A percentile compares a stretch with the other conserved stretches of the same genome.
These are phyloP conservation scores for Psittacula echo DNA, from an alignment of 2,797 vertebrate genomes.

Conservation along the genomic window DNA sequence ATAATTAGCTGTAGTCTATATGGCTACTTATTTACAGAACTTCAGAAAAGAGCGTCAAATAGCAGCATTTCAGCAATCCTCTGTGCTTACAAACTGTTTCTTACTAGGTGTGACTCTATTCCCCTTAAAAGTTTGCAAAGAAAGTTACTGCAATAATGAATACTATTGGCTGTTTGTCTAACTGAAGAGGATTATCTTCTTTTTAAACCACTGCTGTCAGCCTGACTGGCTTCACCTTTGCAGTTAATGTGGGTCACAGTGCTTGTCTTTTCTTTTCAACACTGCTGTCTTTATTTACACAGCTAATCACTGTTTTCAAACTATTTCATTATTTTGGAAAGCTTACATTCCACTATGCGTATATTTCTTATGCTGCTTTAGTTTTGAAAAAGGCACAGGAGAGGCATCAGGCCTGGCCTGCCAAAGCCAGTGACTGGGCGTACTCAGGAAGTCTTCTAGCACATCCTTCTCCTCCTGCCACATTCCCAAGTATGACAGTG, in stretches of 20 bases:
- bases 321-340: conserved; percentile 17
- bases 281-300: conserved; percentile 20
- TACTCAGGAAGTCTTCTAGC: neutral
- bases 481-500: no score
- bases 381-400: neutral
- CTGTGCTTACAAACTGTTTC: neutral
- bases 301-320: conserved; percentile 27
- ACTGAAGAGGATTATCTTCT: conserved; percentile 7
- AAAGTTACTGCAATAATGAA: neutral
- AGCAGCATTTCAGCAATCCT: neutral
- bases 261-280: conserved; percentile 24
- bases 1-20: conserved; percentile 21
- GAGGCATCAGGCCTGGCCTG: neutral
- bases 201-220: conserved; percentile 1
- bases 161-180: neutral
- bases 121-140: neutral
- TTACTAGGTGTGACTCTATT: neutral
- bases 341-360: neutral
- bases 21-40: neutral
- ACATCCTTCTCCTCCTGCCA: neutral
- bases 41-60: neutral
- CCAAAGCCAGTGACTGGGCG: neutral
- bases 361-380: neutral
- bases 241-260: conserved; percentile 13
- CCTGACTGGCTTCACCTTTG: conserved; percentile 33